Evolutionary conservation across 2,888 invertebrate species (phyloP).

Genomic region (Oligia strigilis): DNA sequence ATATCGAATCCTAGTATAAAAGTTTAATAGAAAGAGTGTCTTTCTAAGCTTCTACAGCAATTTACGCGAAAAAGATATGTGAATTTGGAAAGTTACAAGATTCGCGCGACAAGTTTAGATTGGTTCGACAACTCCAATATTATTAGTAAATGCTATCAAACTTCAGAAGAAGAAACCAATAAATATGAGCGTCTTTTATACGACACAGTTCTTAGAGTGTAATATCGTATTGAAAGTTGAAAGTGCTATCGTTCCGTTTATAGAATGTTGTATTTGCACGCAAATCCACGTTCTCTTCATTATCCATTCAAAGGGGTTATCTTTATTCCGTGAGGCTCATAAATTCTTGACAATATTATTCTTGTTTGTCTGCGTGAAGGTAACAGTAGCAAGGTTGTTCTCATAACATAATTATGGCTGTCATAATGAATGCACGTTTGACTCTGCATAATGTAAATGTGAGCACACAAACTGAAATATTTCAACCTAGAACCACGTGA

Average conservation of each 20-base stretch:
- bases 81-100: slow-evolving; percentile 45
- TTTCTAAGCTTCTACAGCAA: not conserved
- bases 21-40: not conserved
- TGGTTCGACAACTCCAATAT: slow-evolving; percentile 56
- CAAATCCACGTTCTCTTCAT: slow-evolving; percentile 54
- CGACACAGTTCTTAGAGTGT: slow-evolving; percentile 18
- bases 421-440: slow-evolving; percentile 68
- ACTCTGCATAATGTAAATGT: slow-evolving; percentile 67
- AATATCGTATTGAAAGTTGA: slow-evolving; percentile 50
- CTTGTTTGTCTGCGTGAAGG: slow-evolving; percentile 21
- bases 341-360: slow-evolving; percentile 24
- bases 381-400: slow-evolving; percentile 56
- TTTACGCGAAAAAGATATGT: slow-evolving; percentile 8
- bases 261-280: slow-evolving; percentile 63
- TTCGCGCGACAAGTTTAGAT: slow-evolving; percentile 62
- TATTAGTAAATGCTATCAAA: slow-evolving; percentile 47
- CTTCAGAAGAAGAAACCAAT: slow-evolving; percentile 42
- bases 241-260: slow-evolving; percentile 49
- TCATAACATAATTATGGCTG: slow-evolving; percentile 71
- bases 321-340: slow-evolving; percentile 7
- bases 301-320: slow-evolving; percentile 17
- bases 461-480: slow-evolving; percentile 60
- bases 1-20: not conserved
- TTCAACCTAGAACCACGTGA: slow-evolving; percentile 55
- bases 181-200: slow-evolving; percentile 30